Percentiles rank a stretch among this genome's conserved stretches.
These are phyloP conservation scores for Epicampocera succincta DNA, from an alignment of 2,888 invertebrate genomes.

Conservation along the genomic window DNA sequence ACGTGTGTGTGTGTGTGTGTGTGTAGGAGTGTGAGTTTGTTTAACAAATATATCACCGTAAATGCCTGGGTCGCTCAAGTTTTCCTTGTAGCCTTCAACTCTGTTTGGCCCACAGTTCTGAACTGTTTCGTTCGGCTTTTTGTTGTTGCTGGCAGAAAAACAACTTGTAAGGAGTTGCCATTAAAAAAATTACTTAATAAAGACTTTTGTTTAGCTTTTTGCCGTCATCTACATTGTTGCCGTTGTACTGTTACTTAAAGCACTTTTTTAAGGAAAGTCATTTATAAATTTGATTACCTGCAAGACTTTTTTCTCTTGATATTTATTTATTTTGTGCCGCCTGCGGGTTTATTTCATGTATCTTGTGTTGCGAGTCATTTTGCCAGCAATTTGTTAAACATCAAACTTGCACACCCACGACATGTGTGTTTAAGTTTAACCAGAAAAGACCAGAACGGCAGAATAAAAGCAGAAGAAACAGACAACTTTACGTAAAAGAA, in stretches of 20 bases:
- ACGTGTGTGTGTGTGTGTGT: not conserved
- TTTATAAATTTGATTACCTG: conserved; percentile 66
- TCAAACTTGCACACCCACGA: conserved; percentile 52
- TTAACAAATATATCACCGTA: conserved; percentile 29
- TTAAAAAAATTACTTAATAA: conserved; percentile 67
- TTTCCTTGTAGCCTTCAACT: conserved; percentile 26
- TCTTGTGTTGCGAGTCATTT: conserved; percentile 35
- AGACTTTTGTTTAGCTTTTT: conserved; percentile 45
- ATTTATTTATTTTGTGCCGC: conserved; percentile 3
- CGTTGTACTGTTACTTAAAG: conserved; percentile 44
- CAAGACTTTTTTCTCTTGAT: conserved; percentile 34
- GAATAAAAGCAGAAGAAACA: not conserved
- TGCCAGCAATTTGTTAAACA: conserved; percentile 58
- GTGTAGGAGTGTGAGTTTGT: not conserved
- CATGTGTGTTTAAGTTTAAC: not conserved
- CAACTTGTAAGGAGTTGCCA: conserved; percentile 46
- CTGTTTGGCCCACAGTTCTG: conserved; percentile 43
- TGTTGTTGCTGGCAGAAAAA: conserved; percentile 13
- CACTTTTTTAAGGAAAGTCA: conserved; percentile 67
- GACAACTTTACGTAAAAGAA: not conserved
- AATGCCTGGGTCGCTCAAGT: conserved; percentile 47
- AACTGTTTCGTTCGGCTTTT: not conserved
- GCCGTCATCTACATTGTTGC: conserved; percentile 38
- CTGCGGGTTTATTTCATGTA: conserved; percentile 43
- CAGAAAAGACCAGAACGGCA: not conserved